Base-by-base conservation (phyloP, 2,888 invertebrate species). In the Gibbula magus region DNA sequence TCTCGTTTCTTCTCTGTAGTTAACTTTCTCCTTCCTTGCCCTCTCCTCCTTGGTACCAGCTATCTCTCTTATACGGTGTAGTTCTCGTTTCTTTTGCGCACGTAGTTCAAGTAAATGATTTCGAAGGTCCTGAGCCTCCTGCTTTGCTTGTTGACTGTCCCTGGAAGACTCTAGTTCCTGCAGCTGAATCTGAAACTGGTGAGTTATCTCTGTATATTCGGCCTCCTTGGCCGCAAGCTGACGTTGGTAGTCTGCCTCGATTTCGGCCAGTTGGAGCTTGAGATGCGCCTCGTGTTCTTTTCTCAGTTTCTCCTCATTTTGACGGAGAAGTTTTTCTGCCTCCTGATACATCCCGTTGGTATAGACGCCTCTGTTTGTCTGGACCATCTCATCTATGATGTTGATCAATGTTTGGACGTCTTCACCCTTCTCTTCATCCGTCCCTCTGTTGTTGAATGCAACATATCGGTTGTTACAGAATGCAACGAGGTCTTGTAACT, bases 261-360 rank as follows among this genome's bases (percentile, higher is more conserved):
- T 45, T 5, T 45, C 45, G 4, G 5, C 45, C 4, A 45, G 4
- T 13, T 45, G 45, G 13, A 45, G 5, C 45, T 45, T 7, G 5
- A 45, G 45, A 13, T 1, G 5, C 45, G 13, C 13, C 45, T 45
- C 45, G 45, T 45, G 45, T 45, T 45, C 45, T 10, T 5, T 10
- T 39, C 22, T 51, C 39, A 75, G 52, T 52, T 52, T 8, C 18
- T 75, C 75, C 29, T 51, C 45, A 18, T 29, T 51, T 16, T 75
- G 25, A 16, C 51, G 20, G 10, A 75, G 8, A 22, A 29, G 7
- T 29, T 75, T 75, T 13, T 83, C 83, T 8, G 80, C 80, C 56
- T 77, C 80, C 35, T 74, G 29, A 54, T 80, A 83, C 80, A 82
- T 79, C 3, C 77, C 80, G 22, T 77, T 80, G n/a, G 83, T 83